Conservation (phyloP, 2,797 vertebrate species). For the Macropodus opercularis region DNA sequence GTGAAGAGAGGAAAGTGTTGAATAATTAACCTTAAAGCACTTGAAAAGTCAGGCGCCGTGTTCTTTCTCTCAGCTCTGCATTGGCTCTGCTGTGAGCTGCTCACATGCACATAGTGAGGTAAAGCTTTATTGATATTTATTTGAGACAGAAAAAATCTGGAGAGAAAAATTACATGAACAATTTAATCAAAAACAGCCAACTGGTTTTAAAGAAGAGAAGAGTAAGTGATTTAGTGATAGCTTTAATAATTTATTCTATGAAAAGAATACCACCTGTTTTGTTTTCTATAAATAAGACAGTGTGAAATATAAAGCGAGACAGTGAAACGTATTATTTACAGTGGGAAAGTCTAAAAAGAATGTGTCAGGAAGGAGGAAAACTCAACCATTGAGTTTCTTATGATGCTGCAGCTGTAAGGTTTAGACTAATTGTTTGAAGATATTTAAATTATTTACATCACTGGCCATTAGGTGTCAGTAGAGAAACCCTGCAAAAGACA, state of each 20-base stretch:
- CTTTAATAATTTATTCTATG: background rate
- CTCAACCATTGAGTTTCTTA: slow-evolving; percentile 29
- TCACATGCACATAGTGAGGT: no score
- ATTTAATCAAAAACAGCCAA: no score
- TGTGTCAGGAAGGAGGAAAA: slow-evolving; percentile 5
- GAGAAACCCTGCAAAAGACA: slow-evolving; percentile 52
- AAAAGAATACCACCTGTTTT: background rate
- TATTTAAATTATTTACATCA: slow-evolving; percentile 41
- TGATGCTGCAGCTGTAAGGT: slow-evolving; percentile 11
- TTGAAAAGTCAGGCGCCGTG: slow-evolving; percentile 53
- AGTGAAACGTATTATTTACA: slow-evolving; percentile 37
- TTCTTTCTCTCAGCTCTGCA: slow-evolving; percentile 47
- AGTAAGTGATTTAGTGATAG: background rate
- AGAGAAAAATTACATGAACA: no score
- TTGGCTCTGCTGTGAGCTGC: no score
- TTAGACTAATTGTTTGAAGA: slow-evolving; percentile 42
- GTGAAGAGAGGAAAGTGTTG: slow-evolving; percentile 62
- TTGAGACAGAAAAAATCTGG: no score
- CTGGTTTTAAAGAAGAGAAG: no score
- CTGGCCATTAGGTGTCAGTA: slow-evolving; percentile 74
- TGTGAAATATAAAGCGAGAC: slow-evolving; percentile 28
- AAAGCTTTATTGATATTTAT: no score
- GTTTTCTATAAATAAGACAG: slow-evolving; percentile 33
- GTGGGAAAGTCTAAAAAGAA: slow-evolving; percentile 9
- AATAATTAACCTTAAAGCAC: slow-evolving; percentile 77